These are phyloP conservation scores for Ranitomeya imitator DNA, from an alignment of 2,113 vertebrate genomes.

Conservation along the genomic window DNA sequence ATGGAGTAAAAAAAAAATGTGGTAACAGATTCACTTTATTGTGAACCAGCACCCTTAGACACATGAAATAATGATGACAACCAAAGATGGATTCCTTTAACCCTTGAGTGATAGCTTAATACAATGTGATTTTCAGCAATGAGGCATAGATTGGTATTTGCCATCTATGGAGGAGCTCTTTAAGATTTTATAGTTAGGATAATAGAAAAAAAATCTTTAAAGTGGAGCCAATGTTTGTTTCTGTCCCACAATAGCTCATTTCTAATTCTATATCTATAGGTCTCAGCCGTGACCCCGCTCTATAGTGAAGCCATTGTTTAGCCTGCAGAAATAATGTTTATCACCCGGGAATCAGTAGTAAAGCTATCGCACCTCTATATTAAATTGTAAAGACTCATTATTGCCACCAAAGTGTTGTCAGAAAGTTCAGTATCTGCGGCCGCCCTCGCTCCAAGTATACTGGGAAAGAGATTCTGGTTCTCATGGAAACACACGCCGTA, in stretches of 20 bases:
- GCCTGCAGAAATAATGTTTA: slow-evolving; percentile 11
- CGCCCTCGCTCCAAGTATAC: background rate
- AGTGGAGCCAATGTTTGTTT: background rate
- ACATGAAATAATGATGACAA: too few species aligned
- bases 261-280: background rate
- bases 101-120: too few species aligned
- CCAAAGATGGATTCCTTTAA: too few species aligned
- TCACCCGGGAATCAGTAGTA: background rate
- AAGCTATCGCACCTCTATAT: background rate
- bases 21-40: too few species aligned
- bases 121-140: too few species aligned
- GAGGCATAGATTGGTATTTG: too few species aligned
- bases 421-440: background rate
- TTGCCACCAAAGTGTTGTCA: slow-evolving; percentile 34
- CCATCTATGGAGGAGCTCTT: too few species aligned
- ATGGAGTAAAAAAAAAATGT: too few species aligned
- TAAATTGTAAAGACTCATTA: slow-evolving; percentile 32
- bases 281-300: background rate
- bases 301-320: slow-evolving; percentile 15
- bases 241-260: background rate
- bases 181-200: too few species aligned
- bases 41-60: too few species aligned
- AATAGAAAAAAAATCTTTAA: background rate
- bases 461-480: background rate
- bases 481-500: slow-evolving; percentile 23